Percentiles rank a stretch among this genome's conserved stretches.
phyloP scores from a whole-genome alignment of 2,888 invertebrate genomes.

The Cistogaster globosa region DNA sequence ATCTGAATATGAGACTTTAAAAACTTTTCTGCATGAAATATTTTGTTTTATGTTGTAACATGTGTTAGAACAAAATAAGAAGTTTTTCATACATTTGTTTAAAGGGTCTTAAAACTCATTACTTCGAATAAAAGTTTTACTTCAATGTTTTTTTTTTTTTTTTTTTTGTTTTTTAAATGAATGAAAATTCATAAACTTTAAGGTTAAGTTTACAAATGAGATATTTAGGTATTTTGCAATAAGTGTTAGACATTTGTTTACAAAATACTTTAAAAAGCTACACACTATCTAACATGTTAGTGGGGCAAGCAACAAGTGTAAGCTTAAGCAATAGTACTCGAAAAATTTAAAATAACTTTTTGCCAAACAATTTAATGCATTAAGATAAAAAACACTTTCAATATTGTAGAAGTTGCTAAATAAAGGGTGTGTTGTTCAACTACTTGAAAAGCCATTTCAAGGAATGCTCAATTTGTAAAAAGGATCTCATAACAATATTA shows the following conservation, averaged over 20 bases:
- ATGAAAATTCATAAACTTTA: neutral
- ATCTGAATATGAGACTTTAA: too few relatives aligned
- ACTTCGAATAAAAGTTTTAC: constrained; percentile 35
- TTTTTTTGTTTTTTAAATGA: constrained; percentile 3
- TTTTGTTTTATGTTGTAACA: neutral
- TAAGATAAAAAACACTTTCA: constrained; percentile 35
- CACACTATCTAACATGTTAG: constrained; percentile 12
- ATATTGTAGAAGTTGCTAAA: constrained; percentile 15
- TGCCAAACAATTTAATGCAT: constrained; percentile 33
- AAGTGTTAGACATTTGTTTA: constrained; percentile 55
- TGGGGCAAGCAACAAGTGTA: neutral
- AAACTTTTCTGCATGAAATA: too few relatives aligned
- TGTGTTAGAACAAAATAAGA: neutral
- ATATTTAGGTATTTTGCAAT: neutral
- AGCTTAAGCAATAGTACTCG: neutral
- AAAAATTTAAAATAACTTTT: constrained; percentile 46
- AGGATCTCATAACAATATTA: constrained; percentile 16
- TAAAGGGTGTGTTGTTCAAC: neutral
- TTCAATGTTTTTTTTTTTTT: constrained; percentile 1
- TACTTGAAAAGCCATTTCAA: constrained; percentile 32
- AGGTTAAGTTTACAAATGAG: neutral
- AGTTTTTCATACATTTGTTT: neutral
- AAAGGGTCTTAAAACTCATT: constrained; percentile 19
- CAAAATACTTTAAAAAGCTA: constrained; percentile 60
- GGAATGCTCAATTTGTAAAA: constrained; percentile 43